Evolutionary conservation across 2,113 vertebrate genomes (phyloP), one percentile per base, ranked within the genome.

Genomic region (Gadus macrocephalus): DNA sequence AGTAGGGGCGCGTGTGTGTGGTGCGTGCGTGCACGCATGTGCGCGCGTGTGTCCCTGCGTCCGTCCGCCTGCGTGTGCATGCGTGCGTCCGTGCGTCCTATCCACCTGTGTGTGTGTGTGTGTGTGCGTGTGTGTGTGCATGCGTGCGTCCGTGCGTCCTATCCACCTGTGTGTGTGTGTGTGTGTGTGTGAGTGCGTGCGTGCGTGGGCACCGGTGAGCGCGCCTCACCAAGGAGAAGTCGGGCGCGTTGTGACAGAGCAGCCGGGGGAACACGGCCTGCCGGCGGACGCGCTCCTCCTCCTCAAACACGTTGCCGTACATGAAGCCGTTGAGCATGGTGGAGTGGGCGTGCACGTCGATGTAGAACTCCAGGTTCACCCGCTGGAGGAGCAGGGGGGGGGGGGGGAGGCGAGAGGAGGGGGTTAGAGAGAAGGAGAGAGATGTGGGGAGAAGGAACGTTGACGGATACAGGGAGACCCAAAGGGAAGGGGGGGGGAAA

Each of bases 241-340:
- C 96, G 71, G 94, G 92, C 0, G 97, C 96, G 12, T 99, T 98
- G 85, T 96, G 94, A 82, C 96, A 98, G 68, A 98, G 93, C 53
- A 98, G 92, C 74, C 94, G 93, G 66, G 97, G 97, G 69, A 99
- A 98, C 77, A 98, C 84, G 28, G 95, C 94, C 85, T 99, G 97
- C 77, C 95, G 90, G 84, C 96, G 96, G 88, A 95, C 97, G 5
- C 94, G 92, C 78, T 95, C 96, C 79, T 98, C 95, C 0, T 98
- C 95, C 86, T 99, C 96, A 67, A 98, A 99, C 88, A 98, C 94
- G 68, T 99, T 99, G 72, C 97, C 97, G 14, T 99, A 99, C 97
- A 99, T 98, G 92, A 99, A 99, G 85, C 97, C 96, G 72, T 98
- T 99, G 93, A 96, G 96, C 96, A 98, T 97, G 88, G 97, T 98